These are phyloP conservation scores for Phragmatobia fuliginosa DNA, from an alignment of 2,888 invertebrate genomes.

Conservation along the genomic window DNA sequence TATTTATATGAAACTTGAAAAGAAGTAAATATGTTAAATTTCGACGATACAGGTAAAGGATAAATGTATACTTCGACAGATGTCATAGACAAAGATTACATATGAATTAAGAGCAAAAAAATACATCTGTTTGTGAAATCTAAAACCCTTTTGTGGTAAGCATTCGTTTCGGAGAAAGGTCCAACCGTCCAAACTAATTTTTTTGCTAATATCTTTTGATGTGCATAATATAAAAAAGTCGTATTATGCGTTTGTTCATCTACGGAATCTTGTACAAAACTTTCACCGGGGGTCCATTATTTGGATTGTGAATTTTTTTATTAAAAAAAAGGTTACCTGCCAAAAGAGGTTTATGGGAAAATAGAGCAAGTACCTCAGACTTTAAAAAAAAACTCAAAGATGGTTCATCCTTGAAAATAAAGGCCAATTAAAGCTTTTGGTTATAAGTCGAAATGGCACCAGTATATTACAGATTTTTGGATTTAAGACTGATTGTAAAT, in stretches of 20 bases:
- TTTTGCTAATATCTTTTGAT: constrained; percentile 60
- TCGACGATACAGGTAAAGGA: constrained; percentile 15
- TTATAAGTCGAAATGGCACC: not conserved
- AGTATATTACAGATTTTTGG: no score
- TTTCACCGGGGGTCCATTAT: constrained; percentile 71
- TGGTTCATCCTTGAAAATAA: constrained; percentile 16
- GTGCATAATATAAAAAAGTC: constrained; percentile 65
- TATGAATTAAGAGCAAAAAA: constrained; percentile 50
- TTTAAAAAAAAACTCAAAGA: constrained; percentile 22
- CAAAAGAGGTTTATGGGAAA: constrained; percentile 67
- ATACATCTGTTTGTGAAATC: constrained; percentile 77
- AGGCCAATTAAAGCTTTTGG: not conserved
- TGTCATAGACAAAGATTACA: constrained; percentile 45
- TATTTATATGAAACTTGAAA: not conserved
- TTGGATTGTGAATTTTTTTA: constrained; percentile 55
- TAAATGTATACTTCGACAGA: constrained; percentile 33
- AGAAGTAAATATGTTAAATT: not conserved
- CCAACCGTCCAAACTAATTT: constrained; percentile 68
- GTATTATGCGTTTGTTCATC: constrained; percentile 69
- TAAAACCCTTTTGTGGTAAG: constrained; percentile 81
- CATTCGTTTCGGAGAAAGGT: constrained; percentile 60
- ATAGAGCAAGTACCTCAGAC: constrained; percentile 53
- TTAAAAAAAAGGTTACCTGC: constrained; percentile 60
- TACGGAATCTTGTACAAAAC: constrained; percentile 74
- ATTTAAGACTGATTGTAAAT: no score